phyloP scores from a whole-genome alignment of 2,888 invertebrate genomes.

The Pristionchus entomophagus region DNA sequence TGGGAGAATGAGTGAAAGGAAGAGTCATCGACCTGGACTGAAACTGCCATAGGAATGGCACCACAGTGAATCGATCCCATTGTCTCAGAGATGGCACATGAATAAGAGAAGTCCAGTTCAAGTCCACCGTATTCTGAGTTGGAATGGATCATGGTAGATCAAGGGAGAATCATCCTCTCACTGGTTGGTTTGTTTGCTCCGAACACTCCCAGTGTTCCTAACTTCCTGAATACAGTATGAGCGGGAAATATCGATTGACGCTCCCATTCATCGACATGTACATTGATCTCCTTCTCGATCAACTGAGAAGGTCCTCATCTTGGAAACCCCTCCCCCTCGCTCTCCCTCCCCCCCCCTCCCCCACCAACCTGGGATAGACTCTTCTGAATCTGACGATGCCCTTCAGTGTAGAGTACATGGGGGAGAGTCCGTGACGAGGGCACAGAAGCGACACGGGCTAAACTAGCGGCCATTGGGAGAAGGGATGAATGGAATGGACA shows the following conservation, averaged over 20 bases:
- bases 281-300: conserved; percentile 79
- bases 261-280: conserved; percentile 80
- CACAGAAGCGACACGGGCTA: background rate
- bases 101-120: conserved; percentile 80
- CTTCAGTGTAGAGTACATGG: conserved; percentile 30
- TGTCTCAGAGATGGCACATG: conserved; percentile 79
- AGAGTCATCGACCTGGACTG: conserved; percentile 78
- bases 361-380: conserved; percentile 15
- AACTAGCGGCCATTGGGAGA: conserved; percentile 15
- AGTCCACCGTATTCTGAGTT: conserved; percentile 80
- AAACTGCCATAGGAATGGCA: conserved; percentile 79
- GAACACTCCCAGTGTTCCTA: conserved; percentile 79
- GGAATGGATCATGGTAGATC: background rate
- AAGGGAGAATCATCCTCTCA: conserved; percentile 57
- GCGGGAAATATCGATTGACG: conserved; percentile 78
- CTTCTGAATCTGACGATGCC: conserved; percentile 40
- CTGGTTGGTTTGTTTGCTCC: conserved; percentile 79
- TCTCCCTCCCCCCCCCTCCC: too few relatives aligned
- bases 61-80: conserved; percentile 79
- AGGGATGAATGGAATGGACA: conserved; percentile 41
- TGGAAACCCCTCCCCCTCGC: too few relatives aligned
- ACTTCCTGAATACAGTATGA: conserved; percentile 79
- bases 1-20: background rate
- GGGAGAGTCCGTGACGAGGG: background rate
- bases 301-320: conserved; percentile 52